Conservation (phyloP, 2,888 invertebrate species). For the Lamproptera curius region DNA sequence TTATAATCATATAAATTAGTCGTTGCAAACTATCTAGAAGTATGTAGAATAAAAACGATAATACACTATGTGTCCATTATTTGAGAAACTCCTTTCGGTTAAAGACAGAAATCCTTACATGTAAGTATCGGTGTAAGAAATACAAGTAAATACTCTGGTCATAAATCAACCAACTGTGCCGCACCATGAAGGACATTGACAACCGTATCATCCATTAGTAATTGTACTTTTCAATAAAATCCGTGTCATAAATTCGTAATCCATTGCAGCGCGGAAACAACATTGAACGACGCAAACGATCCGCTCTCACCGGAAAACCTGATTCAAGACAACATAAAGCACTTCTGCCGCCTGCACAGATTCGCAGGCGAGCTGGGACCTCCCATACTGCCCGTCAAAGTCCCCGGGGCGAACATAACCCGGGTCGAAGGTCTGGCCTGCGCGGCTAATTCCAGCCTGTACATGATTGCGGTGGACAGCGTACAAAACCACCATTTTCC, state of each 20-base stretch:
- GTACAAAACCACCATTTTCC: constrained; percentile 85
- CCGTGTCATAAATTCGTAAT: too few species aligned
- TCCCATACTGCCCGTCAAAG: constrained; percentile 46
- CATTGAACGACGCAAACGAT: constrained; percentile 68
- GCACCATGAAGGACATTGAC: too few species aligned
- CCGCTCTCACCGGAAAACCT: constrained; percentile 74
- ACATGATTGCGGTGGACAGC: constrained; percentile 84
- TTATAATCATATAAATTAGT: too few species aligned
- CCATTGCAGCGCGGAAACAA: constrained; percentile 57
- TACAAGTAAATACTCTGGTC: too few species aligned
- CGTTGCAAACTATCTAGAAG: too few species aligned
- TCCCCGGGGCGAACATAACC: constrained; percentile 38
- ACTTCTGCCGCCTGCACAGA: constrained; percentile 55
- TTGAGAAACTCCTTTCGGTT: neutral
- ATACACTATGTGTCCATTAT: neutral
- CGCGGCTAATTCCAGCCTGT: constrained; percentile 49
- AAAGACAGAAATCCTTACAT: too few species aligned
- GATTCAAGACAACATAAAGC: constrained; percentile 53
- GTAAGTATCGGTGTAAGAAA: too few species aligned
- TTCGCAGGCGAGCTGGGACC: constrained; percentile 60
- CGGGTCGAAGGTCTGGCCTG: constrained; percentile 72
- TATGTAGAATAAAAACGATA: neutral
- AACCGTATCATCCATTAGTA: too few species aligned
- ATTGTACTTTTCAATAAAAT: too few species aligned
- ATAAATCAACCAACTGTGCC: too few species aligned